Evolutionary conservation across 2,797 vertebrate genomes (phyloP).

Genomic region (Brotula barbata): DNA sequence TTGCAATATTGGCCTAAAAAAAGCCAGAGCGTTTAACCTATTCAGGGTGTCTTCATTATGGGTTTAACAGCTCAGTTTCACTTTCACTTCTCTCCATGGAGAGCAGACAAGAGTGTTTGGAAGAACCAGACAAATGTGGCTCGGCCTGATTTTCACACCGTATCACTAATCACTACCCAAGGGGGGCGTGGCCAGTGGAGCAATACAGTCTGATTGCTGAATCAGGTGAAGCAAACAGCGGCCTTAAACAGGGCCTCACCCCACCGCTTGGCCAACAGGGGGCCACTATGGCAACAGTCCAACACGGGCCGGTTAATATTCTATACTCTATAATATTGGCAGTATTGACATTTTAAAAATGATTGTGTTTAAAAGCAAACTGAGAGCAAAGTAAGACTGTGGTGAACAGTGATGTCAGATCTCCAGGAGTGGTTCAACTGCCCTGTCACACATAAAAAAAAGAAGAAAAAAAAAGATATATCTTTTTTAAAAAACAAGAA

Average conservation of each 20-base stretch:
- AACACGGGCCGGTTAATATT: conserved; percentile 31
- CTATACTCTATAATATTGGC: conserved; percentile 59
- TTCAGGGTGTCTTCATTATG: too few relatives aligned
- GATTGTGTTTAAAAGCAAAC: conserved; percentile 46
- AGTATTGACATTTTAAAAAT: conserved; percentile 53
- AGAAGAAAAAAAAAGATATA: not conserved
- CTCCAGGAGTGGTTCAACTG: conserved; percentile 32
- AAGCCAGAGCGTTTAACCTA: too few relatives aligned
- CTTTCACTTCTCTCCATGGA: too few relatives aligned
- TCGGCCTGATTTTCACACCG: too few relatives aligned
- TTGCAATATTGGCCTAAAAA: too few relatives aligned
- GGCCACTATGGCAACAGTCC: conserved; percentile 60
- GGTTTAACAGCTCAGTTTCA: too few relatives aligned
- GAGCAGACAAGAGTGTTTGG: too few relatives aligned
- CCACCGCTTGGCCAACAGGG: conserved; percentile 21
- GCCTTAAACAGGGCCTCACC: conserved; percentile 25
- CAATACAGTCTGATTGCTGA: too few relatives aligned
- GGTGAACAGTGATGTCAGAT: conserved; percentile 34
- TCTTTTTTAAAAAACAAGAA: not conserved
- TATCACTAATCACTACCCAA: too few relatives aligned
- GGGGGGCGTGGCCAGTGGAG: too few relatives aligned
- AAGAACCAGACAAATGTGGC: too few relatives aligned
- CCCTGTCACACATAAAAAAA: conserved; percentile 27
- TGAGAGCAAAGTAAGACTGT: conserved; percentile 54
- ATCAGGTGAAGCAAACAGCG: too few relatives aligned